Conservation (phyloP, 2,797 vertebrate genomes). For the Pseudotriccus pelzelni region DNA sequence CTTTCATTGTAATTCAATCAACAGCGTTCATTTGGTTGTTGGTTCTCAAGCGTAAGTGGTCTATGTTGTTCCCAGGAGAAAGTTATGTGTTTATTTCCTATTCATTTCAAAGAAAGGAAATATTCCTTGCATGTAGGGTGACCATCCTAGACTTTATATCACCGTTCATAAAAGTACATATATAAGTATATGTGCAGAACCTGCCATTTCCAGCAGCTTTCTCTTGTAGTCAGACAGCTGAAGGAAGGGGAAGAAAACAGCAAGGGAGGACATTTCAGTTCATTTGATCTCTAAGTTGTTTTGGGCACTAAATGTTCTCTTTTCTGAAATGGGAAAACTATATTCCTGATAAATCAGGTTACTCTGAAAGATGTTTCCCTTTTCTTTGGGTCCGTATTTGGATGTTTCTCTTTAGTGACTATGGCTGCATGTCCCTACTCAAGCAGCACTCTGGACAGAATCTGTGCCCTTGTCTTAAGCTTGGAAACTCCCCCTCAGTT, state of each 20-base stretch:
- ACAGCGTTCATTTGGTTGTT: background rate
- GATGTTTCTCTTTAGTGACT: background rate
- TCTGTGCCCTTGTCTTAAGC: background rate
- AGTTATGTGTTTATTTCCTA: background rate
- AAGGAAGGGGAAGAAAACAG: background rate
- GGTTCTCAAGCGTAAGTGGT: background rate
- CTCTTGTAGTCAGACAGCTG: background rate
- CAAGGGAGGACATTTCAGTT: background rate
- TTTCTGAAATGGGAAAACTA: background rate
- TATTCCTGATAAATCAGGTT: background rate
- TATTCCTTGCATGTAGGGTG: background rate
- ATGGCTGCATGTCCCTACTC: background rate
- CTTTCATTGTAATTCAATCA: background rate
- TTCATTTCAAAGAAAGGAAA: background rate
- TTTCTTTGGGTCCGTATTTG: background rate
- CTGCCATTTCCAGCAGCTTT: background rate
- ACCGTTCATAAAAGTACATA: background rate
- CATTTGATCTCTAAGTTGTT: background rate
- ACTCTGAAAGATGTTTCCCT: background rate
- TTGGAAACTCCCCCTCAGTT: background rate
- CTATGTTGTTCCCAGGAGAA: background rate
- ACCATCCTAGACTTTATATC: background rate
- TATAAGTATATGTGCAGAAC: background rate
- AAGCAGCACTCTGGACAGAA: background rate
- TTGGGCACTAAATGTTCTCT: background rate